Evolutionary conservation across 2,888 invertebrate genomes (phyloP).

Genomic region (Serrognathus titanus): DNA sequence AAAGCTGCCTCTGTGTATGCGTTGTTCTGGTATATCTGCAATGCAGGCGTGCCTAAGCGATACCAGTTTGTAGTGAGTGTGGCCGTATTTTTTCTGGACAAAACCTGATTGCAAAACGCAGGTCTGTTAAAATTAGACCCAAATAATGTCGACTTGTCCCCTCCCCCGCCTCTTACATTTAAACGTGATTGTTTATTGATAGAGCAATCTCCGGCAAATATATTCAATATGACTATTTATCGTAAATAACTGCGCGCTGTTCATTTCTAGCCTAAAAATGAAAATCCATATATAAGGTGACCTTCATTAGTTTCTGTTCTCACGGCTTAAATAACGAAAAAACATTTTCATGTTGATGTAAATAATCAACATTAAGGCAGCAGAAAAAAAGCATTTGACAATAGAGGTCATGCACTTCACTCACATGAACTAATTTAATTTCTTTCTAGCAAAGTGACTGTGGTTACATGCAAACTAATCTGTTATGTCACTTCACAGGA

Average conservation of each 20-base stretch:
- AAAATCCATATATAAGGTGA: conserved; percentile 31
- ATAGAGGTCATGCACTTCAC: conserved; percentile 26
- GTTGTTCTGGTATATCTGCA: conserved; percentile 51
- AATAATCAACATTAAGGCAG: conserved; percentile 9
- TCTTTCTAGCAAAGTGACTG: background rate
- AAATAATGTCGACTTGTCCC: conserved; percentile 35
- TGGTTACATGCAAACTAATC: background rate
- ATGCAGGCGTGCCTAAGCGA: conserved; percentile 50
- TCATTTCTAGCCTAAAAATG: conserved; percentile 23
- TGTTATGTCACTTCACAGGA: conserved; percentile 16
- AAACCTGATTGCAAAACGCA: conserved; percentile 40
- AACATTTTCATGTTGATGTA: background rate
- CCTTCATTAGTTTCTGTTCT: conserved; percentile 24
- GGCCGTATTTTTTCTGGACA: conserved; percentile 46
- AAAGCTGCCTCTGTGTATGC: conserved; percentile 46
- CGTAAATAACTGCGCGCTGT: conserved; percentile 14
- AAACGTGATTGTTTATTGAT: conserved; percentile 38
- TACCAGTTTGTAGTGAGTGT: conserved; percentile 45
- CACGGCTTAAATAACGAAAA: background rate
- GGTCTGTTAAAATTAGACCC: conserved; percentile 37
- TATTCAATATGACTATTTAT: conserved; percentile 21
- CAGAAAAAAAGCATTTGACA: conserved; percentile 20
- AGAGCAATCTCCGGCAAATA: conserved; percentile 34
- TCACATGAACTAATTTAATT: conserved; percentile 12
- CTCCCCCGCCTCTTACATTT: conserved; percentile 40